Percentiles rank a stretch among this genome's conserved stretches.
Conservation (phyloP, 2,113 vertebrate species). For the Paramormyrops kingsleyae region DNA sequence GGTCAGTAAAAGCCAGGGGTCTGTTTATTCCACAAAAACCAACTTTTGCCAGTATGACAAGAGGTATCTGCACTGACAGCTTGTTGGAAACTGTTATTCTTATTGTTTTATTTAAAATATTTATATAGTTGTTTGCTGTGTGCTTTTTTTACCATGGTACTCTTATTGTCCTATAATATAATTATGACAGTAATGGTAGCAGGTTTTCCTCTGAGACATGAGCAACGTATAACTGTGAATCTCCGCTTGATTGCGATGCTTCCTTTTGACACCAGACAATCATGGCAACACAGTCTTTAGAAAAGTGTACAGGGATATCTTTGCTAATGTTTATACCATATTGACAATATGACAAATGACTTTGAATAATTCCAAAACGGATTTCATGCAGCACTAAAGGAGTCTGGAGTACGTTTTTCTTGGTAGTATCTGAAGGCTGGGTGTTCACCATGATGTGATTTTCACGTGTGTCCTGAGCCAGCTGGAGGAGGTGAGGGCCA, state of each 20-base stretch:
- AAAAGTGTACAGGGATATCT: not conserved
- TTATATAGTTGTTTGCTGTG: not conserved
- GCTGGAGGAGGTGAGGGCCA: slow-evolving; percentile 75
- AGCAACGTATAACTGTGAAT: not conserved
- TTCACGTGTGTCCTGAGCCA: slow-evolving; percentile 37
- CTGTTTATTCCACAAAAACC: not conserved
- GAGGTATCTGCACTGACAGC: not conserved
- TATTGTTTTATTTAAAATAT: not conserved
- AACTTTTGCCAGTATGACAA: not conserved
- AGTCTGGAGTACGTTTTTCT: not conserved
- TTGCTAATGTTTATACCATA: not conserved
- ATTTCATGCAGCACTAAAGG: not conserved
- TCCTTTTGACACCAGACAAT: not conserved
- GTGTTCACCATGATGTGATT: not conserved
- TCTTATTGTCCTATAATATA: not conserved
- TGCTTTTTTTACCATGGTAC: not conserved
- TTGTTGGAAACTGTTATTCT: not conserved
- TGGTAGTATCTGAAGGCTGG: not conserved
- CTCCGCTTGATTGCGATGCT: not conserved
- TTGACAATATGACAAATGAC: not conserved
- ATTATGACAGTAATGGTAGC: not conserved
- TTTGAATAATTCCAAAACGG: not conserved
- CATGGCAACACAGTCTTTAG: not conserved
- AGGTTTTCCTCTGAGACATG: not conserved
- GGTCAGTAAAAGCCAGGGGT: slow-evolving; percentile 21